phyloP scores from a whole-genome alignment of 2,888 invertebrate genomes.

The Deilephila porcellus region DNA sequence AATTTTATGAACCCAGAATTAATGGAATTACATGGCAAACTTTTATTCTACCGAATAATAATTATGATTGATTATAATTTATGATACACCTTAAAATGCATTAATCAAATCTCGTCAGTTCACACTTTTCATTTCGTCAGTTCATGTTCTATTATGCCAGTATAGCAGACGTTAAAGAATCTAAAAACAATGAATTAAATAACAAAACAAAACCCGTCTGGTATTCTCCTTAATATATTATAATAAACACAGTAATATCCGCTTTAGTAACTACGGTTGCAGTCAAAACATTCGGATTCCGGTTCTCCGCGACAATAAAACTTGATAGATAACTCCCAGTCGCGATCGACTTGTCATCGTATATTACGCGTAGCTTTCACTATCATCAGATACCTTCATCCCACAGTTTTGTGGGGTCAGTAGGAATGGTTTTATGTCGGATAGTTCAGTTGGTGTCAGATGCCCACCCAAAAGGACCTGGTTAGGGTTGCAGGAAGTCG shows the following conservation, averaged over 20 bases:
- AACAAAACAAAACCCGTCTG: constrained; percentile 29
- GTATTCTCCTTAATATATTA: constrained; percentile 43
- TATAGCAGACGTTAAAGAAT: not conserved
- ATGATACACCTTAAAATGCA: no score
- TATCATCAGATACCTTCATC: not conserved
- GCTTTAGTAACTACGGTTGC: constrained; percentile 45
- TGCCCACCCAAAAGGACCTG: no score
- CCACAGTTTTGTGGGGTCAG: not conserved
- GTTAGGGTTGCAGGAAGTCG: no score
- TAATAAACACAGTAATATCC: constrained; percentile 53
- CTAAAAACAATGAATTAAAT: not conserved
- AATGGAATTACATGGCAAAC: no score
- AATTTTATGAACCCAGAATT: no score
- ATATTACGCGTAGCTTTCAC: not conserved
- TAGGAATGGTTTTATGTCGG: no score
- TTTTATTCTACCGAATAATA: no score
- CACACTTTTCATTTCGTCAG: no score
- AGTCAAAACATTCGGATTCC: constrained; percentile 56
- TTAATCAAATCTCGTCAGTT: no score
- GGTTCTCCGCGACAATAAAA: constrained; percentile 55
- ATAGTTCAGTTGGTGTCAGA: no score
- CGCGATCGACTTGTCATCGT: constrained; percentile 23
- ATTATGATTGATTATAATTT: no score
- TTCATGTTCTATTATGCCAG: no score
- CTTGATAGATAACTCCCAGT: constrained; percentile 50